Conservation (phyloP, 2,888 invertebrate species). For the Scrobipalpa costella region DNA sequence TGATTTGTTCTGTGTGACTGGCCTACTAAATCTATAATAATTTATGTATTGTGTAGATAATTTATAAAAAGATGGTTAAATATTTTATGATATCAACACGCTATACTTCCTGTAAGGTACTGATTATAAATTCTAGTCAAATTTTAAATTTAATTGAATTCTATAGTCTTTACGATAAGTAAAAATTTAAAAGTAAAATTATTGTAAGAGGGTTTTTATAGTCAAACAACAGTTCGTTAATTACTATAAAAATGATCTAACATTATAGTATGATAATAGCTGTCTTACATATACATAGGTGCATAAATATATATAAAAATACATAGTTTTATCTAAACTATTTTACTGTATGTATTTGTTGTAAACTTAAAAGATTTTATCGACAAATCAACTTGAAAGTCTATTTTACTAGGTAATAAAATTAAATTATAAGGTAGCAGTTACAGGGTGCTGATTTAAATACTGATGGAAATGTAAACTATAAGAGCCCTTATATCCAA, state of each 20-base stretch:
- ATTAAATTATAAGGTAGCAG: slow-evolving; percentile 30
- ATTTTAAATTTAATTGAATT: slow-evolving; percentile 62
- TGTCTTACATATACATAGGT: slow-evolving; percentile 24
- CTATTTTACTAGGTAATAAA: slow-evolving; percentile 65
- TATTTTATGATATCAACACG: slow-evolving; percentile 20
- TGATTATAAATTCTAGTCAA: slow-evolving; percentile 74
- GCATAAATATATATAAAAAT: slow-evolving; percentile 19
- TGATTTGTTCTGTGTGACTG: background rate
- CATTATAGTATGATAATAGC: slow-evolving; percentile 25
- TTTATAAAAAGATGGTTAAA: background rate
- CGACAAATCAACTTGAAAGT: slow-evolving; percentile 63
- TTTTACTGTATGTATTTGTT: slow-evolving; percentile 52
- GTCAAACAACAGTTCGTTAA: background rate
- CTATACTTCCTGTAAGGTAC: slow-evolving; percentile 56
- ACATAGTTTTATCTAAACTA: slow-evolving; percentile 30
- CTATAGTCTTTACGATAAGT: slow-evolving; percentile 45
- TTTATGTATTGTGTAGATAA: background rate
- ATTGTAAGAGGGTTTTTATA: background rate
- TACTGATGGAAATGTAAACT: slow-evolving; percentile 11
- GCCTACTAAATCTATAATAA: slow-evolving; percentile 1
- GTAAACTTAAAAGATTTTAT: slow-evolving; percentile 74
- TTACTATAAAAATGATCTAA: slow-evolving; percentile 4
- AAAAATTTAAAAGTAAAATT: slow-evolving; percentile 1
- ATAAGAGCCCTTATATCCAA: background rate
- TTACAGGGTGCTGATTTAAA: slow-evolving; percentile 24